phyloP scores from a whole-genome alignment of 2,797 vertebrate species.

The Neostethus bicornis region DNA sequence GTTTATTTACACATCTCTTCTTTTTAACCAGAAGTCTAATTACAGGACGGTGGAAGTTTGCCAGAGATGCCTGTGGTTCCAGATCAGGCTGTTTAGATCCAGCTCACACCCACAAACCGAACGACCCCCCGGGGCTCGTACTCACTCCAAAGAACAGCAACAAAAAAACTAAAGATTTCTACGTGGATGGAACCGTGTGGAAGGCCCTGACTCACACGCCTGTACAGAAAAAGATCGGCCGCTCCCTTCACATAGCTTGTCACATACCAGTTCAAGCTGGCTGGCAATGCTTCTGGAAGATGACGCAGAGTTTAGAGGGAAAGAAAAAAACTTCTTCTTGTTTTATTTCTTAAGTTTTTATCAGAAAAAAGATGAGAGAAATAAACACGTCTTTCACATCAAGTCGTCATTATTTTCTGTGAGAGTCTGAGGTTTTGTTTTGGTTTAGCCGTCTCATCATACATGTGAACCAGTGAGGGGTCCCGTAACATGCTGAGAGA shows the following conservation, averaged over 20 bases:
- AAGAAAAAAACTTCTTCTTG: background rate
- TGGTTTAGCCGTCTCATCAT: slow-evolving; percentile 48
- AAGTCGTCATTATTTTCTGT: slow-evolving; percentile 21
- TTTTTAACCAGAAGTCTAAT: slow-evolving; percentile 49
- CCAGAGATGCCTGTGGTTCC: slow-evolving; percentile 61
- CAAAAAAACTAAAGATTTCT: slow-evolving; percentile 30
- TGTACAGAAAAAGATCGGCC: slow-evolving; percentile 39
- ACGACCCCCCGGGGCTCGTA: slow-evolving; percentile 33
- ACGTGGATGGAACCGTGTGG: slow-evolving; percentile 50
- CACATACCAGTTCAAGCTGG: slow-evolving; percentile 23
- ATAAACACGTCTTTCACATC: slow-evolving; percentile 5
- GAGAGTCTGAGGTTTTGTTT: slow-evolving; percentile 49
- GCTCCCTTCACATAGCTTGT: slow-evolving; percentile 42
- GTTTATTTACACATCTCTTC: slow-evolving; percentile 26
- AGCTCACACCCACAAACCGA: slow-evolving; percentile 43
- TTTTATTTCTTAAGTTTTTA: background rate
- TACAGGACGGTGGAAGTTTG: slow-evolving; percentile 38
- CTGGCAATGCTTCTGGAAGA: slow-evolving; percentile 30
- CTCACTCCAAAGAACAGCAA: background rate
- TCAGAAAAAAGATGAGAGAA: background rate
- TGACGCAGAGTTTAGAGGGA: background rate
- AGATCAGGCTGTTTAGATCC: slow-evolving; percentile 50
- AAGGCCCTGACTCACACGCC: slow-evolving; percentile 50
- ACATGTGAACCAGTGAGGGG: slow-evolving; percentile 36
- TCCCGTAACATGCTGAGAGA: slow-evolving; percentile 32